Evolutionary conservation across 2,113 vertebrate genomes (phyloP).

Genomic region (Sminthopsis crassicaudata): DNA sequence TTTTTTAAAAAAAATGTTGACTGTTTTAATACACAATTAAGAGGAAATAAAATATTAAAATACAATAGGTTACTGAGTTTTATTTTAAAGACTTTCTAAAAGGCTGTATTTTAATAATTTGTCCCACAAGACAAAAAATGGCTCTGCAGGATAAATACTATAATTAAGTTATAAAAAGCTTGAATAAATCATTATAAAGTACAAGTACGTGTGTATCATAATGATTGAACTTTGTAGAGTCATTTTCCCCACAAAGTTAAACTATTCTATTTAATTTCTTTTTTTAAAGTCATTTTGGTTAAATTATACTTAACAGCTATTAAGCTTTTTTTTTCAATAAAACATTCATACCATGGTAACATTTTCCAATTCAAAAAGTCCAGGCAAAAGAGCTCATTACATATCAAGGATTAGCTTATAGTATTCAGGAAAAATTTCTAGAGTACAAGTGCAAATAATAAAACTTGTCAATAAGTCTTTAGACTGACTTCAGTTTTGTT

Average conservation of each 20-base stretch:
- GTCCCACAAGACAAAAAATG: neutral
- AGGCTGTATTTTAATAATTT: neutral
- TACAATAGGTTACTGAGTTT: neutral
- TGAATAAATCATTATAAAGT: neutral
- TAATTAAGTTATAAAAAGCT: neutral
- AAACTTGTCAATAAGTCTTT: constrained; percentile 21
- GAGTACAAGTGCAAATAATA: neutral
- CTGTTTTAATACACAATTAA: too few relatives aligned
- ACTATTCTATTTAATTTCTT: constrained; percentile 32
- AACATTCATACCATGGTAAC: constrained; percentile 16
- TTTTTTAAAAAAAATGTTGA: too few relatives aligned
- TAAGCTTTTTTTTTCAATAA: neutral
- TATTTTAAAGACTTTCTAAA: neutral
- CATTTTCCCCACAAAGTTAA: constrained; percentile 17
- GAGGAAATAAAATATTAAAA: too few relatives aligned
- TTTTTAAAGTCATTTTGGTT: neutral
- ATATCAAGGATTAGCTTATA: neutral
- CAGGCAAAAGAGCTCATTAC: neutral
- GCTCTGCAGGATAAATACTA: neutral
- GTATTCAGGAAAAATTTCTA: neutral
- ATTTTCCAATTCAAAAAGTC: constrained; percentile 21
- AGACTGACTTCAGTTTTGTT: neutral
- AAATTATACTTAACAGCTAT: neutral
- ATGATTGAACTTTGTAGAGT: neutral
- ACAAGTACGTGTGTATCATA: neutral